Evolutionary conservation across 2,113 vertebrate species (phyloP).

Genomic region (Speoplatyrhinus poulsoni): DNA sequence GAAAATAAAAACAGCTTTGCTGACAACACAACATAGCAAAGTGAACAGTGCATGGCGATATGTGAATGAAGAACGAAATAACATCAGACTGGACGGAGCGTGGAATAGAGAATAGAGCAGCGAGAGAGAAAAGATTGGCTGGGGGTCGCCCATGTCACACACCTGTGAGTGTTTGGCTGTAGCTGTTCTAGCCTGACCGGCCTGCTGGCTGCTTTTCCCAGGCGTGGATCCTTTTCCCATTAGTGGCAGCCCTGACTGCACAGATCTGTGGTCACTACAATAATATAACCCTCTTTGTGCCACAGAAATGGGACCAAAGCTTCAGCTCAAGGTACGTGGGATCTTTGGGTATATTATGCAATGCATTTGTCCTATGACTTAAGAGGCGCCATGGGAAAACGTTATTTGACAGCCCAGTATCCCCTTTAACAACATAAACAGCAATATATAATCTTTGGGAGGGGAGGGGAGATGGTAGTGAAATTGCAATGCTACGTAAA

Average conservation of each 20-base stretch:
- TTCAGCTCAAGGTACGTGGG: conserved; percentile 14
- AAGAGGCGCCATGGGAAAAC: conserved; percentile 3
- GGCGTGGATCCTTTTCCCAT: not conserved
- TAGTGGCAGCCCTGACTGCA: not conserved
- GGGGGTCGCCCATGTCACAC: not conserved
- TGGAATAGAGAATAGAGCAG: not conserved
- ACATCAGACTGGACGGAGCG: not conserved
- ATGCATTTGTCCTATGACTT: conserved; percentile 2
- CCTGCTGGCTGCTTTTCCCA: not conserved
- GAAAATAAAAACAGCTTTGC: conserved; percentile 17
- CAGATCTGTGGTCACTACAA: not conserved
- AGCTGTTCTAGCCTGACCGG: not conserved
- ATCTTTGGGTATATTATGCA: conserved; percentile 6
- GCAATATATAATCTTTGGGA: not conserved
- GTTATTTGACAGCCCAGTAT: conserved; percentile 9
- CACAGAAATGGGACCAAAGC: conserved; percentile 1
- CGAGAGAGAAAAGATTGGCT: not conserved
- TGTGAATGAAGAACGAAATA: not conserved
- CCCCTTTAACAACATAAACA: conserved; percentile 20
- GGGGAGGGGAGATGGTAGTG: not conserved
- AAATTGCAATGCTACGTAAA: not conserved
- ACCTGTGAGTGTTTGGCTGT: conserved; percentile 1
- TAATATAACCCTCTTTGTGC: not conserved
- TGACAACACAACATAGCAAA: conserved; percentile 4
- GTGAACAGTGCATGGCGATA: not conserved